These are phyloP conservation scores for Tychaedon coryphoeus DNA, from an alignment of 2,113 vertebrate species.

Conservation along the genomic window DNA sequence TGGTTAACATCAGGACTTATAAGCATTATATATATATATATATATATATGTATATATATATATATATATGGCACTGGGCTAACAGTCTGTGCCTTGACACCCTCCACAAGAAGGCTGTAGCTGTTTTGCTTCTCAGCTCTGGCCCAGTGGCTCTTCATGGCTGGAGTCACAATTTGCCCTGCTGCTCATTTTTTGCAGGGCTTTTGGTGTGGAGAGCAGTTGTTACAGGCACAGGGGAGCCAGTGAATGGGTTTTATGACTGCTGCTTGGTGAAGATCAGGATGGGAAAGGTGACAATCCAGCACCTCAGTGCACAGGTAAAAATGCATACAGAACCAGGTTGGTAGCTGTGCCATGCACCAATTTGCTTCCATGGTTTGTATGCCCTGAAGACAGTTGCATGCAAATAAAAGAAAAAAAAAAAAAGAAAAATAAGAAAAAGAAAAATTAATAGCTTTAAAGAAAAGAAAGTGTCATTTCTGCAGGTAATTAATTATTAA, in stretches of 20 bases:
- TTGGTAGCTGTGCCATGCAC: not conserved
- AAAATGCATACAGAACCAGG: not conserved
- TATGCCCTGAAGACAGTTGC: not conserved
- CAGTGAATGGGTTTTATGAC: not conserved
- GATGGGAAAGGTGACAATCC: not conserved
- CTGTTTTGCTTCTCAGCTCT: not conserved
- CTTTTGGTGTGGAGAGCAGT: not conserved
- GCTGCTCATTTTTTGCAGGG: not conserved
- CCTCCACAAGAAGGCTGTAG: not conserved
- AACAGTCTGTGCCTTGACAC: not conserved
- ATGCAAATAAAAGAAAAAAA: not conserved
- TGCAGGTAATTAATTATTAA: constrained; percentile 56
- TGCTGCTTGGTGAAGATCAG: rapidly evolving
- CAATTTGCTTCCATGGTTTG: not conserved
- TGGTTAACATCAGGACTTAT: constrained; percentile 17
- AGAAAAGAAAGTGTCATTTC: constrained; percentile 5
- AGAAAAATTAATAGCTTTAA: not conserved
- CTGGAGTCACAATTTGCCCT: not conserved
- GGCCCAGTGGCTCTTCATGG: not conserved
- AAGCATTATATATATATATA: constrained; percentile 21
- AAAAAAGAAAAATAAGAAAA: not conserved
- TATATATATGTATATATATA: not conserved
- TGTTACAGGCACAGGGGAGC: not conserved
- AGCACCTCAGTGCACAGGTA: not conserved
- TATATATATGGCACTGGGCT: not conserved